phyloP scores from a whole-genome alignment of 2,113 vertebrate species.

The Motacilla tschutschensis region DNA sequence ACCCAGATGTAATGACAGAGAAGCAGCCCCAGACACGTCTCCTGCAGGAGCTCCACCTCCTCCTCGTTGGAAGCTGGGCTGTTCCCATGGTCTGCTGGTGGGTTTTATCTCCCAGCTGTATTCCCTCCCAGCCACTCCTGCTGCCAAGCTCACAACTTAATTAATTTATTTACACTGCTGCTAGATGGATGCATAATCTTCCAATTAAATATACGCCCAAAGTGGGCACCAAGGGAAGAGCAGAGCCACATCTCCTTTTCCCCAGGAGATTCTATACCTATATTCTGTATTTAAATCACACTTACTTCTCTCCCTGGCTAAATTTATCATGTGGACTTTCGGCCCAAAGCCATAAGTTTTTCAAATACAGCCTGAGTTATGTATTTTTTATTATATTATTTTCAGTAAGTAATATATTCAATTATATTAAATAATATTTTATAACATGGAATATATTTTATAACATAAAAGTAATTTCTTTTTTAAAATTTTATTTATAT shows the following conservation, averaged over 20 bases:
- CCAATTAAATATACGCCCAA: background rate
- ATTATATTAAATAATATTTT: background rate
- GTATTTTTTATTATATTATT: background rate
- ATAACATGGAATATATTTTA: background rate
- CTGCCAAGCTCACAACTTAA: slow-evolving; percentile 3
- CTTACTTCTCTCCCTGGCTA: background rate
- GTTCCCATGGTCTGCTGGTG: background rate
- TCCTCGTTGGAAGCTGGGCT: background rate
- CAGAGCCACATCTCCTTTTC: background rate
- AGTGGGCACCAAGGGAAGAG: background rate
- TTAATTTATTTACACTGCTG: slow-evolving; percentile 36
- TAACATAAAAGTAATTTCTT: background rate
- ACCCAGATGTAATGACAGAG: slow-evolving; percentile 25
- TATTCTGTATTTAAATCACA: slow-evolving; percentile 1
- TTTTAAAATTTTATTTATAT: rapidly evolving
- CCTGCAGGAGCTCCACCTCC: background rate
- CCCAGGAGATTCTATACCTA: background rate
- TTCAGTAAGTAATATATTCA: background rate
- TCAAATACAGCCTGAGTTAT: background rate
- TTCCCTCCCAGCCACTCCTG: background rate
- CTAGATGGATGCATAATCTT: slow-evolving; percentile 12
- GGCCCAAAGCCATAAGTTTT: background rate
- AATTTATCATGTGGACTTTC: background rate
- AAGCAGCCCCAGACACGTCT: background rate
- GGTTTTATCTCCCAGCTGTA: slow-evolving; percentile 1